These are phyloP conservation scores for Isurus oxyrinchus DNA, from an alignment of 2,113 vertebrate genomes.

Conservation along the genomic window DNA sequence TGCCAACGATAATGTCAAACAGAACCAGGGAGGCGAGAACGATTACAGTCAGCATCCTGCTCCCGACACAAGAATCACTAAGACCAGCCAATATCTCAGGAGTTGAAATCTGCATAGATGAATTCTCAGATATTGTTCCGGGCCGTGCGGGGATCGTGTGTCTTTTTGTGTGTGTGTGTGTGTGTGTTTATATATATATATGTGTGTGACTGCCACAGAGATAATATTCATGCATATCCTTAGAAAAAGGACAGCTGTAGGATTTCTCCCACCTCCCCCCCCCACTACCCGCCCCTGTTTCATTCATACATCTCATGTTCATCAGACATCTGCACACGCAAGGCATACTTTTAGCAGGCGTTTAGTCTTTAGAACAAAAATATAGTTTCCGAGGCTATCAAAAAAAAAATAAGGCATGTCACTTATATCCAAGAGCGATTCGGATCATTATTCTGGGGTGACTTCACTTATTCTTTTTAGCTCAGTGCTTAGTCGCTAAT, in stretches of 20 bases:
- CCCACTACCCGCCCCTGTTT: too few relatives aligned
- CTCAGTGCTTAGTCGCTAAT: background rate
- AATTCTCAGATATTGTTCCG: constrained; percentile 32
- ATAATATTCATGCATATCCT: background rate
- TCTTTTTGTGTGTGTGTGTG: background rate
- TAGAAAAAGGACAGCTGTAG: background rate
- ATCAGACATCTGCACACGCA: background rate
- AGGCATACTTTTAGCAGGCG: background rate
- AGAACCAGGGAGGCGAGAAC: constrained; percentile 16
- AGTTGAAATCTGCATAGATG: constrained; percentile 43
- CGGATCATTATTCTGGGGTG: background rate
- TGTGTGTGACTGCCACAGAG: background rate
- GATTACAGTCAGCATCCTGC: background rate
- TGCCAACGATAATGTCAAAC: constrained; percentile 52
- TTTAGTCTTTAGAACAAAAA: background rate
- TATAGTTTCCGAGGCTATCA: background rate
- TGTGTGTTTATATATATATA: too few relatives aligned
- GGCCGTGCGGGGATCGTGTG: background rate
- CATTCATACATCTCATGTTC: background rate
- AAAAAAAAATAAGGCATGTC: background rate
- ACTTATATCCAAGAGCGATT: background rate
- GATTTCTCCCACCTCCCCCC: too few relatives aligned
- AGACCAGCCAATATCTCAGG: constrained; percentile 38
- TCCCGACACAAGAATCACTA: constrained; percentile 31
- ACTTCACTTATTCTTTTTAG: too few relatives aligned